Evolutionary conservation across 2,797 vertebrate species (phyloP), one percentile per base, ranked within the genome.

Genomic region (Limnodromus scolopaceus): DNA sequence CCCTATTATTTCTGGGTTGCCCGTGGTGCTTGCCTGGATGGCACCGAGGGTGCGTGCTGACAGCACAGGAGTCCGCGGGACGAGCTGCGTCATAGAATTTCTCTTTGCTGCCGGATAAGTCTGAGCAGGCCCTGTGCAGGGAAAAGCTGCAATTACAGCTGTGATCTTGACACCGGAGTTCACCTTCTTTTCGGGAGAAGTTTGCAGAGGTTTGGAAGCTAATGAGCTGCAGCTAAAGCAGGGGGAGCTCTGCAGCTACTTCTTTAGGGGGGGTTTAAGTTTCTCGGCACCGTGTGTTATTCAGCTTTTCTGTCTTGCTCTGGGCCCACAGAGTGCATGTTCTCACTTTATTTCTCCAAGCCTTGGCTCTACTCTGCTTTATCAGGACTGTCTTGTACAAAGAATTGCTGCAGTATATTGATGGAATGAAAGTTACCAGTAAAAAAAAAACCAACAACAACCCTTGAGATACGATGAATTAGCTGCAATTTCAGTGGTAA

Each of bases 191-290:
- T 95, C 4, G 3, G 92, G 71, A 92, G 84, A 96, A 92, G 92
- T 94, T 96, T 96, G 94, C 79, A 72, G 92, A 93, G 91, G 80
- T 93, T 95, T 97, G 95, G 94, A 92, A 96, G 83, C 68, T 96
- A 96, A 97, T 95, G 97, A 97, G 96, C 96, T 89, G 86, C 71
- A 79, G 84, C 80, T 89, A 90, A 97, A 97, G 92, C 92, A 96
- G 94, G 94, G 92, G 91, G 94, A 97, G 91, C 95, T 97, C 92
- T 94, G 94, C 93, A 83, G 91, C 96, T 92, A 55, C 86, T 94
- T 85, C 74, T 95, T 92, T 16, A n/a, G 49, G 43, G 88, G 88
- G 90, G 96, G 39, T 12, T 88, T 87, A n/a, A 96, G 48, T 81
- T 94, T 58, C 54, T 70, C 4, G 0, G 86, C 53, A 13, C 82